Evolutionary conservation across 2,797 vertebrate species (phyloP).

Genomic region (Siniperca obscura): DNA sequence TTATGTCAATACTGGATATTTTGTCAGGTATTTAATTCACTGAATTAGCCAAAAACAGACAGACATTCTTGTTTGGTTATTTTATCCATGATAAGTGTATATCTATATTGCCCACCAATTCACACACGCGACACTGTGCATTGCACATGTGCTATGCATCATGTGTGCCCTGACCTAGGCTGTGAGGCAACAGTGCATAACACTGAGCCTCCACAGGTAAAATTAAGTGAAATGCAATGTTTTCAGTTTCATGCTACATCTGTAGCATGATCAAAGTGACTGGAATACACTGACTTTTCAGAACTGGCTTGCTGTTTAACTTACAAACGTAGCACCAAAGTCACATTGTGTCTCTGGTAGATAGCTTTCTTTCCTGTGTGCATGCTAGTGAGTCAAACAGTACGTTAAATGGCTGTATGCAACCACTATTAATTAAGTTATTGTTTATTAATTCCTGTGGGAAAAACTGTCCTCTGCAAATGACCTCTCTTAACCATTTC

Average conservation of each 20-base stretch:
- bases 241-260: neutral
- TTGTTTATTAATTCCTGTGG: slow-evolving; percentile 16
- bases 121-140: neutral
- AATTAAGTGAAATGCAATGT: slow-evolving; percentile 7
- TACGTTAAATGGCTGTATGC: slow-evolving; percentile 2
- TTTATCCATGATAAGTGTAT: neutral
- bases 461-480: slow-evolving; percentile 20
- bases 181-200: neutral
- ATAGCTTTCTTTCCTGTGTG: neutral
- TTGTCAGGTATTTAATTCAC: neutral
- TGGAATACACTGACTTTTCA: neutral
- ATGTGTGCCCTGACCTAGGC: neutral
- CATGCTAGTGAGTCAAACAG: neutral
- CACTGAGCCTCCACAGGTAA: neutral
- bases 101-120: neutral
- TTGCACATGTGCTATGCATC: neutral
- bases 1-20: neutral
- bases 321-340: neutral
- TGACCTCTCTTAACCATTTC: slow-evolving; percentile 7
- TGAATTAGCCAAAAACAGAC: neutral
- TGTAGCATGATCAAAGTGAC: neutral
- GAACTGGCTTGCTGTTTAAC: neutral
- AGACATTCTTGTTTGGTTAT: no score
- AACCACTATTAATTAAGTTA: neutral
- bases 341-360: no score